phyloP scores from a whole-genome alignment of 2,113 vertebrate species.

The Orientallactaga bullata region DNA sequence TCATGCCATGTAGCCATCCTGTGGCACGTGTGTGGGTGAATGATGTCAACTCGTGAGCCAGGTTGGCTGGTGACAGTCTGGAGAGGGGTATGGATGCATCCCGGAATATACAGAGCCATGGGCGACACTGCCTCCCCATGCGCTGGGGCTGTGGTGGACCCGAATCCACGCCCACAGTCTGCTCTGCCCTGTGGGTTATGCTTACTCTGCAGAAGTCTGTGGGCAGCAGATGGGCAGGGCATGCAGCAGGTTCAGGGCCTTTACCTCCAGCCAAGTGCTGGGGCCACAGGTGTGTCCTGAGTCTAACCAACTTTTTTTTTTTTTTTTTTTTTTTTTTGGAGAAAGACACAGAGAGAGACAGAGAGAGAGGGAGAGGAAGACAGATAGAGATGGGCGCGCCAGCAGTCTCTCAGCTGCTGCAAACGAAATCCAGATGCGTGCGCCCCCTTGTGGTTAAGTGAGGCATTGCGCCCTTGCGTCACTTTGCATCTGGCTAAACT shows the following conservation, averaged over 20 bases:
- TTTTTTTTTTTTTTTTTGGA: too few relatives aligned
- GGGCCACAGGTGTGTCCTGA: neutral
- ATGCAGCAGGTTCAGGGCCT: fast-evolving
- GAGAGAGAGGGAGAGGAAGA: too few relatives aligned
- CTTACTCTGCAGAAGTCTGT: neutral
- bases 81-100: fast-evolving
- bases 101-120: too few relatives aligned
- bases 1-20: fast-evolving
- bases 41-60: neutral
- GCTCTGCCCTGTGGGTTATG: neutral
- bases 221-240: neutral
- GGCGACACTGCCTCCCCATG: neutral
- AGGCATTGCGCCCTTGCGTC: too few relatives aligned
- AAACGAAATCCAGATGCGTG: too few relatives aligned
- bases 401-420: too few relatives aligned
- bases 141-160: neutral
- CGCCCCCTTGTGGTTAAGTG: too few relatives aligned
- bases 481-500: too few relatives aligned
- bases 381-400: too few relatives aligned
- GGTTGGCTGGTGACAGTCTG: too few relatives aligned
- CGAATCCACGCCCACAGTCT: fast-evolving
- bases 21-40: neutral
- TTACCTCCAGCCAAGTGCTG: neutral
- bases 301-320: neutral
- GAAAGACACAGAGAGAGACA: too few relatives aligned